These are phyloP conservation scores for human DNA, from an alignment of 2,113 vertebrate species.

Conservation along the genomic window DNA sequence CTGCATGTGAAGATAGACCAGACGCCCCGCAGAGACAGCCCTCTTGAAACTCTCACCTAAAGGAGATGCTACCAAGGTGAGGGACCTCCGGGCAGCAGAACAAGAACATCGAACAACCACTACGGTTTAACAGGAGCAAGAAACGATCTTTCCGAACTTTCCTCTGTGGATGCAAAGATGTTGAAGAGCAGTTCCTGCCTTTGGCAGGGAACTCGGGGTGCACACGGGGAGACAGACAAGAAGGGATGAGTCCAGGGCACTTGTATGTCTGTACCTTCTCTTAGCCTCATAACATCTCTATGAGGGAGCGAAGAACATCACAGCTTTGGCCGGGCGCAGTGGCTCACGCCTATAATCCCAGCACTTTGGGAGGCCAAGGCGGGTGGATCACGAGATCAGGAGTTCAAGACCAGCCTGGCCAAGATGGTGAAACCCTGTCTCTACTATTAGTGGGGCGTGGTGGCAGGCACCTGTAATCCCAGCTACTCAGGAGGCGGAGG, in stretches of 20 bases:
- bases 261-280: not conserved
- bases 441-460: too few relatives aligned
- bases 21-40: not conserved
- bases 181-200: not conserved
- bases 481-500: too few relatives aligned
- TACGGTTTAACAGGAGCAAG: fast-evolving
- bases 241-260: not conserved
- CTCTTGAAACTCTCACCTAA: not conserved
- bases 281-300: not conserved
- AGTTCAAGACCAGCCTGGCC: too few relatives aligned
- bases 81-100: not conserved
- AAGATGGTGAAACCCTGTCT: too few relatives aligned
- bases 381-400: too few relatives aligned
- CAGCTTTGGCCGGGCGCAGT: too few relatives aligned
- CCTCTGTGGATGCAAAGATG: not conserved
- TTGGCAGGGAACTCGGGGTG: not conserved
- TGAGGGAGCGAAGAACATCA: not conserved
- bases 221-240: not conserved
- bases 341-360: too few relatives aligned
- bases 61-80: not conserved
- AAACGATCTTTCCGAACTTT: not conserved
- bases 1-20: not conserved
- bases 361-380: too few relatives aligned
- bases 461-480: too few relatives aligned
- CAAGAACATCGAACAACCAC: not conserved